phyloP scores from a whole-genome alignment of 2,113 vertebrate species.

The Callithrix jacchus region DNA sequence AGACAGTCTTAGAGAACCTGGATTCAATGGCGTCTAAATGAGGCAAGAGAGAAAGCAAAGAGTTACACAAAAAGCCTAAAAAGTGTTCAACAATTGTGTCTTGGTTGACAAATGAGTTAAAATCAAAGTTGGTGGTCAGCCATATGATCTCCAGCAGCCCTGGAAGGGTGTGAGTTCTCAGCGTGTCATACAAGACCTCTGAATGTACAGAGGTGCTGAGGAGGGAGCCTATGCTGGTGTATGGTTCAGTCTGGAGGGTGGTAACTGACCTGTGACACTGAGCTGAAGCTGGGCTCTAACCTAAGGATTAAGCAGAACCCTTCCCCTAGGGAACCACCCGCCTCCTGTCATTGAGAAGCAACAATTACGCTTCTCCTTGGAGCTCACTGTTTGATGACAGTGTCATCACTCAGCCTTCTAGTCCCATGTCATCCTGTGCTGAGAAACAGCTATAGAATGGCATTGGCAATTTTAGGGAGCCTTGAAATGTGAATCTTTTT shows the following conservation, averaged over 20 bases:
- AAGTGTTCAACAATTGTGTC: neutral
- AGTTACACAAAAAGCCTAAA: neutral
- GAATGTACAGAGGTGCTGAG: neutral
- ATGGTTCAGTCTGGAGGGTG: neutral
- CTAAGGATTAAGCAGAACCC: neutral
- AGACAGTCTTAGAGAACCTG: neutral
- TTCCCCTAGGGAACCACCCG: neutral
- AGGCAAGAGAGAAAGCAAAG: neutral
- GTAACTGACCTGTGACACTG: neutral
- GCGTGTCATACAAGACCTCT: neutral
- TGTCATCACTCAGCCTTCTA: neutral
- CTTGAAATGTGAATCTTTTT: constrained; percentile 21
- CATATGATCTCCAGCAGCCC: neutral
- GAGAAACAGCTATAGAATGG: neutral
- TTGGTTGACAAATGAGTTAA: neutral
- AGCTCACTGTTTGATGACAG: neutral
- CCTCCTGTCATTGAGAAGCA: constrained; percentile 16
- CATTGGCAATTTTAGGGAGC: neutral
- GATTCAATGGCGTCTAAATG: neutral
- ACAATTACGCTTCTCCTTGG: neutral
- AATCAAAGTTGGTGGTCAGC: neutral
- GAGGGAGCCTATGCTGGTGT: fast-evolving
- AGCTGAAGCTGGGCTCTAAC: neutral
- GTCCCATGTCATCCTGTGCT: neutral
- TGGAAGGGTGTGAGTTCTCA: neutral